Percentiles rank a stretch among this genome's conserved stretches.
Conservation (phyloP, 2,797 vertebrate genomes). For the Megaceryle alcyon region DNA sequence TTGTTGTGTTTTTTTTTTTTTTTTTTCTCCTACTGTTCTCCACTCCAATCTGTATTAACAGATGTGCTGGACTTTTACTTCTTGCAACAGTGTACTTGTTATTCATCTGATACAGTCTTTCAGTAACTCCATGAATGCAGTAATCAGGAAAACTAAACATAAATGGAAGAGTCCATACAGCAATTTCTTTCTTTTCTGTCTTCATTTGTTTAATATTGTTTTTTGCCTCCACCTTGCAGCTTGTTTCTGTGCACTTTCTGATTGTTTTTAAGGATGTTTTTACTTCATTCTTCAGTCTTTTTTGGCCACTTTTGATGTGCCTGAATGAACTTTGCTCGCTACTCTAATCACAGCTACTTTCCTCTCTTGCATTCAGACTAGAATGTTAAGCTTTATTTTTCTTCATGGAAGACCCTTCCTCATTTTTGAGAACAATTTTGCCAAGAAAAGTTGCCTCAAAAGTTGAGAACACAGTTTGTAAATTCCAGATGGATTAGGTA, state of each 20-base stretch:
- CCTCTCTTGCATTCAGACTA: background rate
- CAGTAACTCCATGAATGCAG: background rate
- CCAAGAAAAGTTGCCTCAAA: background rate
- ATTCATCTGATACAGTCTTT: background rate
- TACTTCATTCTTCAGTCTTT: background rate
- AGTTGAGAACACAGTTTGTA: background rate
- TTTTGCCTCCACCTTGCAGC: background rate
- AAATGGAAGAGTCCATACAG: background rate
- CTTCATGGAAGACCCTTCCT: background rate
- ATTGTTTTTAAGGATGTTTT: background rate
- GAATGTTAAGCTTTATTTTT: background rate
- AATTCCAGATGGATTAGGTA: background rate
- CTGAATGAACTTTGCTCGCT: background rate
- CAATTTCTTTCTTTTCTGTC: background rate
- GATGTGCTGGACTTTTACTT: background rate
- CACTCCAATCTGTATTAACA: background rate
- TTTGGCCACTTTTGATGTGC: background rate
- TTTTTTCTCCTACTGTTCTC: background rate
- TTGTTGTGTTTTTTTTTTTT: background rate
- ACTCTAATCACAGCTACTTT: background rate
- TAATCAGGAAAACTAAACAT: background rate
- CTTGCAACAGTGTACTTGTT: background rate
- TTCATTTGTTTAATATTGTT: background rate
- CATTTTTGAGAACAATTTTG: background rate
- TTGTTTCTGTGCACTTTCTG: background rate